Evolutionary conservation across 2,113 vertebrate species (phyloP), one percentile per base, ranked within the genome.

Genomic region (Cyprinodon brontotheroides): DNA sequence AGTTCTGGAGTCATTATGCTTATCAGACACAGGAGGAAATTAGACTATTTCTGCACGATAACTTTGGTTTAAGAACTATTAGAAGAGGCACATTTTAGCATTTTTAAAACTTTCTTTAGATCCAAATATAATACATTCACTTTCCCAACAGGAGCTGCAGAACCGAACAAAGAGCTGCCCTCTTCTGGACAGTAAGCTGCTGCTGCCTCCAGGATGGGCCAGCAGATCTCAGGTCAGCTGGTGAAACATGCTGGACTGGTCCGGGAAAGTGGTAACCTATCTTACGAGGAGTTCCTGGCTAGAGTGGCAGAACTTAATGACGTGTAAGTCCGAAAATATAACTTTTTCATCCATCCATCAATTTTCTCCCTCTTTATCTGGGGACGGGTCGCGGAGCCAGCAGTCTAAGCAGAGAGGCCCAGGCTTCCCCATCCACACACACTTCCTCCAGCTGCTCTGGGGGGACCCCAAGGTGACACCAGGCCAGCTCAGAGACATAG

Each of bases 221-320:
- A 99, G 89, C 97, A 98, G 86, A 87, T 98, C 92, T 97, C 97
- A 65, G 96, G 95, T 89, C 97, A 97, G 94, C 94, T 99, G 90
- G 90, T 94, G 79, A 99, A 96, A 87, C 97, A 98, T 68, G 93
- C 93, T 2, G 90, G 93, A 71, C 84, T 99, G 90, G 95, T 98
- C 76, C 96, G 96, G 57, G 98, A 99, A 89, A 96, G 97, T 86
- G 93, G 97, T 83, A 95, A 95, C 91, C 94, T 99, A 78, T 98
- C 95, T 7, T 99, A 99, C 14, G 98, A 99, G 87, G 97, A 99
- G 88, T 99, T 99, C 93, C 94, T 99, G 91, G 98, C 94, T n/a
- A 94, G 97, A 91, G 95, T 99, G 76, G 95, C 97, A 57, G 98
- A 99, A 88, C 96, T 99, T 22, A 99, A 98, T 78, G 98, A 99